Percentiles rank a stretch among this genome's conserved stretches.
Evolutionary conservation across 2,797 vertebrate species (phyloP).

Genomic region (Peromyscus attwateri): DNA sequence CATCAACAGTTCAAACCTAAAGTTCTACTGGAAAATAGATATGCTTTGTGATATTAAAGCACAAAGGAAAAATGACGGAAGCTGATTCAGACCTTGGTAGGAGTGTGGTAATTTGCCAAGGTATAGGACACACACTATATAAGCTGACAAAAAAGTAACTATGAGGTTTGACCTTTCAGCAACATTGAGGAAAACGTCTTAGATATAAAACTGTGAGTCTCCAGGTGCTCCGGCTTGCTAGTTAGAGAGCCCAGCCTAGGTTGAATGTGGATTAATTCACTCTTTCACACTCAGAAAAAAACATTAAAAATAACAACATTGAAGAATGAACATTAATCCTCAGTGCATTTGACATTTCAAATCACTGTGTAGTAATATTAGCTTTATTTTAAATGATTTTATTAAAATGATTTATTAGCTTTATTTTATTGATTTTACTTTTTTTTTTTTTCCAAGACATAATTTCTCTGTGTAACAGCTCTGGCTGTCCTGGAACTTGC

Average conservation of each 20-base stretch:
- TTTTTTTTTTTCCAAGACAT: too few relatives aligned
- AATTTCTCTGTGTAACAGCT: too few relatives aligned
- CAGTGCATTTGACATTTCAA: slow-evolving; percentile 43
- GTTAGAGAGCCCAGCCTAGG: not conserved
- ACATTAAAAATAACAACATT: not conserved
- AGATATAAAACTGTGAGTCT: slow-evolving; percentile 20
- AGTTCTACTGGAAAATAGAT: slow-evolving; percentile 50
- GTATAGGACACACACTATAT: not conserved
- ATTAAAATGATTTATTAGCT: too few relatives aligned
- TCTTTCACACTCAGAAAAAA: slow-evolving; percentile 5
- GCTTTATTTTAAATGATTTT: not conserved
- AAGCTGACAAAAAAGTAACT: not conserved
- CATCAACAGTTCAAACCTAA: slow-evolving; percentile 38
- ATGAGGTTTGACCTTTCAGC: slow-evolving; percentile 12
- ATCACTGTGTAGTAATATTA: not conserved
- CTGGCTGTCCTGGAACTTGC: too few relatives aligned
- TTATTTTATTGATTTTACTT: slow-evolving; percentile 39
- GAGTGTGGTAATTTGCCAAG: slow-evolving; percentile 8
- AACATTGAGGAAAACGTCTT: not conserved
- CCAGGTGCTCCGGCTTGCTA: not conserved
- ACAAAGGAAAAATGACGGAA: slow-evolving; percentile 5
- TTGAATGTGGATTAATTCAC: slow-evolving; percentile 5
- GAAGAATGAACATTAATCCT: not conserved
- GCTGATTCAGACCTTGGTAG: not conserved
- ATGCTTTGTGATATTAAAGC: slow-evolving; percentile 32